Evolutionary conservation across 2,888 invertebrate genomes (phyloP).

Genomic region (Iselma pallidipennis): DNA sequence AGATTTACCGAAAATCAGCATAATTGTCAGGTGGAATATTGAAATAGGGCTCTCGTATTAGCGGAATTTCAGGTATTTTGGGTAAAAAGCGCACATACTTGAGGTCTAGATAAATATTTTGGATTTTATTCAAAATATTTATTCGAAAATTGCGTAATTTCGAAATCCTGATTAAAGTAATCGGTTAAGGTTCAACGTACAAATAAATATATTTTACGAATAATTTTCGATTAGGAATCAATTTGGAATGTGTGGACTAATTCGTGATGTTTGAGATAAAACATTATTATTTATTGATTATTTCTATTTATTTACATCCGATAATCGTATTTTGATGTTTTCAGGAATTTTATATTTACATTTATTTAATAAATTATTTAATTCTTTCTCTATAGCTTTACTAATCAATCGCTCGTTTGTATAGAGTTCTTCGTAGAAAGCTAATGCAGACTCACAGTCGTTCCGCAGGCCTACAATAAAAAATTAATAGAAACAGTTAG

Average conservation of each 20-base stretch:
- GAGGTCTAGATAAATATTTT: too few species aligned
- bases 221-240: not conserved
- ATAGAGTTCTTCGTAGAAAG: constrained; percentile 58
- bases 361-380: constrained; percentile 24
- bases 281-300: not conserved
- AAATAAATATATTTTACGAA: not conserved
- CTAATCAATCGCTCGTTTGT: constrained; percentile 56
- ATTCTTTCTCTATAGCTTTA: constrained; percentile 50
- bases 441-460: constrained; percentile 55
- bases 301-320: not conserved
- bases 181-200: too few species aligned
- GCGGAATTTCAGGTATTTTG: constrained; percentile 11
- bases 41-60: not conserved
- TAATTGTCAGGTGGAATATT: not conserved
- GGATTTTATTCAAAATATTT: too few species aligned
- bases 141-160: not conserved
- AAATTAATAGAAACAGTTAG: too few species aligned
- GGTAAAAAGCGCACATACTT: too few species aligned
- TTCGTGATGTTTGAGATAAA: too few species aligned
- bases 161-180: not conserved
- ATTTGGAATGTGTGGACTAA: too few species aligned
- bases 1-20: constrained; percentile 4
- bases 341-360: constrained; percentile 31
- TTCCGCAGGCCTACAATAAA: constrained; percentile 58
- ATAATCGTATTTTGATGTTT: not conserved